Evolutionary conservation across 2,113 vertebrate species (phyloP).

Genomic region (Peromyscus californicus): DNA sequence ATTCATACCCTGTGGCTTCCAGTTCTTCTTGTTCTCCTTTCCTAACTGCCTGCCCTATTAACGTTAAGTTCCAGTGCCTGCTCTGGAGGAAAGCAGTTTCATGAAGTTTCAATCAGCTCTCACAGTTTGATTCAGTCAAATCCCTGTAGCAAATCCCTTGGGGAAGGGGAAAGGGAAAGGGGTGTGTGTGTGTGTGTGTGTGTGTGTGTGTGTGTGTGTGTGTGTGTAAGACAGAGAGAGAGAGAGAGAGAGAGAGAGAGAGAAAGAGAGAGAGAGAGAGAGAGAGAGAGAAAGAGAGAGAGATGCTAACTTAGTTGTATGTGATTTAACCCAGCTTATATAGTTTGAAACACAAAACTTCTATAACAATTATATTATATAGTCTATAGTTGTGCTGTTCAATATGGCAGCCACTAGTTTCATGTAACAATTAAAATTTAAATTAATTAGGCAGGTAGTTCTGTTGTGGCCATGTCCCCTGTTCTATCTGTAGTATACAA

Average conservation of each 20-base stretch:
- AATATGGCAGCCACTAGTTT: background rate
- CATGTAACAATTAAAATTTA: background rate
- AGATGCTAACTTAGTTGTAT: background rate
- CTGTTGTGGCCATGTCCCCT: background rate
- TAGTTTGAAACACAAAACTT: background rate
- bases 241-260: background rate
- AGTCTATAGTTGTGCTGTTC: background rate
- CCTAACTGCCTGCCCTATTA: background rate
- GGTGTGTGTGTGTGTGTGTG: too few relatives aligned
- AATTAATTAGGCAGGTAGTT: background rate
- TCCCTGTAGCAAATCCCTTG: background rate
- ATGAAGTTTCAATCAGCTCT: background rate
- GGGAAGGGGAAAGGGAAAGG: background rate
- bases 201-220: too few relatives aligned
- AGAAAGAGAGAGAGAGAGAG: background rate
- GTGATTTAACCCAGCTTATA: slow-evolving; percentile 47
- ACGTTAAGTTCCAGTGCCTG: background rate
- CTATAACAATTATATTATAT: slow-evolving; percentile 3
- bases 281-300: background rate
- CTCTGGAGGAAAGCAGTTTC: background rate
- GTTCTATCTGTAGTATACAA: background rate
- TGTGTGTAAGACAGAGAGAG: too few relatives aligned
- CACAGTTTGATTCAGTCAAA: background rate
- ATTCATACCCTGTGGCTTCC: background rate
- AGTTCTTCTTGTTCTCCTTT: background rate